A percentile compares a stretch with the other conserved stretches of the same genome.
phyloP scores from a whole-genome alignment of 2,113 vertebrate species.

The Beaufortia kweichowensis region DNA sequence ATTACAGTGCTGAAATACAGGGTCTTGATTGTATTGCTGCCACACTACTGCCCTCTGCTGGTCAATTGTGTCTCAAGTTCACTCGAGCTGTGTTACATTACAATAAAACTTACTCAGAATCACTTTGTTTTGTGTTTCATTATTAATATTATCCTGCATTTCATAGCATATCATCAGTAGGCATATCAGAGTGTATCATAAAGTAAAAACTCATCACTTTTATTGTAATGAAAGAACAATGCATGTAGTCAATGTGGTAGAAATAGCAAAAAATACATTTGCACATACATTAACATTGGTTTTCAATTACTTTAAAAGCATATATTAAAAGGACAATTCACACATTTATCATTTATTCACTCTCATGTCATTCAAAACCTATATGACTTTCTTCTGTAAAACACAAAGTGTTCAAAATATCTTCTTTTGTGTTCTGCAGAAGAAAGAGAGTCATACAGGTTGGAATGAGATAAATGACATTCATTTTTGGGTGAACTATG shows the following conservation, averaged over 20 bases:
- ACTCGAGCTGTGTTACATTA: constrained; percentile 1
- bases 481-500: too few species aligned
- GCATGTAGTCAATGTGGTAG: not conserved
- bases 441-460: too few species aligned
- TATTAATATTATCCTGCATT: not conserved
- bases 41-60: constrained; percentile 78
- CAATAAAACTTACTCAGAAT: not conserved
- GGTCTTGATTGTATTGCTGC: constrained; percentile 57
- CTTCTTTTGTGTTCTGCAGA: too few species aligned
- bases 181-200: constrained; percentile 8
- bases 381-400: too few species aligned
- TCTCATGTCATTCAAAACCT: too few species aligned
- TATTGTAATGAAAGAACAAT: not conserved
- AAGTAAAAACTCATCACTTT: not conserved
- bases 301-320: too few species aligned
- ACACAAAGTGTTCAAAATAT: too few species aligned
- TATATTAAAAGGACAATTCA: too few species aligned
- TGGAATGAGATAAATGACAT: too few species aligned
- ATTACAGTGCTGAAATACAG: constrained; percentile 14
- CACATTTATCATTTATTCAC: too few species aligned
- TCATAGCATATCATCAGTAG: not conserved
- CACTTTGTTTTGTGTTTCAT: constrained; percentile 17
- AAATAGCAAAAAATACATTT: too few species aligned
- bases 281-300: too few species aligned
- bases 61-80: constrained; percentile 26